Conservation (phyloP, 2,113 vertebrate species). For the Saguinus midas region DNA sequence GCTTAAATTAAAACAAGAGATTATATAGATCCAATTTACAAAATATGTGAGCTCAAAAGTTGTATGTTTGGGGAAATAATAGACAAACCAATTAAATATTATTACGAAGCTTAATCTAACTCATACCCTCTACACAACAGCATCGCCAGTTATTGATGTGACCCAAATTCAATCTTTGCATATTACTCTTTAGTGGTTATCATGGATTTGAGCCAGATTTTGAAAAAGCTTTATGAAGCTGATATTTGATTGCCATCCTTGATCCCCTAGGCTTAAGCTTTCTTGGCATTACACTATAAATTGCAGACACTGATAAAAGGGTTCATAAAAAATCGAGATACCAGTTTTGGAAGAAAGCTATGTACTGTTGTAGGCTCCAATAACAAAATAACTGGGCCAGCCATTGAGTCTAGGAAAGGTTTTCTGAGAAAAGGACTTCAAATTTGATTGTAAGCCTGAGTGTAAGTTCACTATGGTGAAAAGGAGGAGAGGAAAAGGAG, state of each 20-base stretch:
- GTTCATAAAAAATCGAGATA: background rate
- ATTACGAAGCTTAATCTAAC: background rate
- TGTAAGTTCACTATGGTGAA: background rate
- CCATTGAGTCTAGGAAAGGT: background rate
- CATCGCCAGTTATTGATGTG: background rate
- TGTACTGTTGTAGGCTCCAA: background rate
- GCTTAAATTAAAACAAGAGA: background rate
- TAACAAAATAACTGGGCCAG: background rate
- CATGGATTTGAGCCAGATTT: background rate
- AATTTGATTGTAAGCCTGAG: background rate
- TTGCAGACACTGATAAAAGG: background rate
- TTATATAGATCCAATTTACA: background rate
- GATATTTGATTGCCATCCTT: background rate
- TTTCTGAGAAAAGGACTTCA: background rate
- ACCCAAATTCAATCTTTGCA: background rate
- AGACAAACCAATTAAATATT: background rate
- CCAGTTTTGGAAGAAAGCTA: background rate
- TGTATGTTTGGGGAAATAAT: background rate
- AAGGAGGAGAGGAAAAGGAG: background rate
- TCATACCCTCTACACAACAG: background rate
- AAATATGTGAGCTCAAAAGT: background rate
- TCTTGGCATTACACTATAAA: slow-evolving; percentile 1
- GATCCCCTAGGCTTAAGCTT: background rate
- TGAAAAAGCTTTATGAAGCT: background rate
- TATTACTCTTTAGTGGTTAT: background rate